Evolutionary conservation across 30 jellyfish, hydroid and myxozoan genomes (phyloP).

Genomic region (Aurelia coerulea): DNA sequence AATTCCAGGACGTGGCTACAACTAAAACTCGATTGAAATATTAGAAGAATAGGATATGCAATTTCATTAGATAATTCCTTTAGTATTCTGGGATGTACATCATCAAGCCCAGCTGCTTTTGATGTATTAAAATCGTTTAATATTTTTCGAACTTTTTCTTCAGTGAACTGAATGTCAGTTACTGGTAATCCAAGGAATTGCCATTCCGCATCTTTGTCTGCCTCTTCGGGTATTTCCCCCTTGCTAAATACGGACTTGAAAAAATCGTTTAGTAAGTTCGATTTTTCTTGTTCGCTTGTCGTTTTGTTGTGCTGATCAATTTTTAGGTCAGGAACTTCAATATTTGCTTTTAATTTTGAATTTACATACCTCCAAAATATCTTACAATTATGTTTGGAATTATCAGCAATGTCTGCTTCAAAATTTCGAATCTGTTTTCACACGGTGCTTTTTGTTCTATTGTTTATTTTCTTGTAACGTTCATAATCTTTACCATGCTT

Average conservation of each 20-base stretch:
- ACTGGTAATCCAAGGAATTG: no score
- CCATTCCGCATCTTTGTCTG: not conserved
- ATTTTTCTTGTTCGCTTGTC: constrained; percentile 3
- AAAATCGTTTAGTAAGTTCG: not conserved
- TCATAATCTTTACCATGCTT: no score
- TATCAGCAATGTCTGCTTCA: no score
- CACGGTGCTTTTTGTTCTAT: no score
- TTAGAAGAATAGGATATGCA: not conserved
- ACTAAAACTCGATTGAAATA: not conserved
- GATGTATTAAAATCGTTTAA: not conserved
- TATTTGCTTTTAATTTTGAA: not conserved
- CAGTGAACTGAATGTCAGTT: not conserved
- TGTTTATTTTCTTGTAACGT: no score
- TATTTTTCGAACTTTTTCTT: not conserved
- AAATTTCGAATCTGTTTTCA: no score
- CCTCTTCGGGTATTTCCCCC: not conserved
- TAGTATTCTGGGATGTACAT: no score
- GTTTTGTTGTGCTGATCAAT: not conserved
- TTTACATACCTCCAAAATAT: not conserved
- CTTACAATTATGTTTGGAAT: no score
- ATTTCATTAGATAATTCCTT: no score
- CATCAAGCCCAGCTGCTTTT: no score
- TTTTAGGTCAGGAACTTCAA: constrained; percentile 12
- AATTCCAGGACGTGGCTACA: not conserved
- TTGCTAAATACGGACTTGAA: constrained; percentile 1